Base-by-base conservation (phyloP, 2,888 invertebrate genomes). In the Hemistola chrysoprasaria region DNA sequence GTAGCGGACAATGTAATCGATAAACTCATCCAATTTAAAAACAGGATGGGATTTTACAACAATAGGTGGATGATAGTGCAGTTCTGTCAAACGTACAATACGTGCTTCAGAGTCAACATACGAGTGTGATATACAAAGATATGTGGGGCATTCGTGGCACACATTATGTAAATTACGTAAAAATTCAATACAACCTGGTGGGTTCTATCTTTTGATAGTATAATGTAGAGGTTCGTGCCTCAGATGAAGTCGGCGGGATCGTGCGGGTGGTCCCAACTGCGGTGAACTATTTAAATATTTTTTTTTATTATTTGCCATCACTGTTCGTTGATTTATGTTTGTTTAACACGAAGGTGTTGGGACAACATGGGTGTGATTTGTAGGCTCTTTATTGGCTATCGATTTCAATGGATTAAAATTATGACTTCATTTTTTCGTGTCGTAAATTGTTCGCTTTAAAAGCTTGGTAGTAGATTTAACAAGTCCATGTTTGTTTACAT, bases 81-180 rank as follows among this genome's bases (percentile, higher is more conserved):
- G 56, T 68, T 70, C 62, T 57, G 46, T 63, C 50, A 58, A 53
- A 51, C 39, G 25, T 62, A 71, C 58, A 64, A 61, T 65, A 62
- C 64, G 51, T 56, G 64, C 53, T 48, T 54, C 3, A 16, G 16
- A 16, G 16, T 16, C 16, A 16, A 16, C 3, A 16, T 37, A 22
- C 23, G 39, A 34, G 45, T 38, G 34, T 38, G 42, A 63, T 57
- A 46, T 53, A 53, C 56, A 58, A 62, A 59, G 61, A 54, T 45
- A 50, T 53, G 49, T 53, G 60, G 71, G 71, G 36, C 29, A 16
- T 39, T 29, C 36, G 78, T 70, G 67, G 73, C 64, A 58, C 64
- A 73, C 73, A 86, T n/a, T n/a, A n/a, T 86, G 83, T 86, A 86
- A 86, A 85, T 86, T 77, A 77, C 63, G 67, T 77, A 70, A 78